These are phyloP conservation scores for Drosophila mulleri DNA, from an alignment of 2,888 invertebrate species.

Conservation along the genomic window DNA sequence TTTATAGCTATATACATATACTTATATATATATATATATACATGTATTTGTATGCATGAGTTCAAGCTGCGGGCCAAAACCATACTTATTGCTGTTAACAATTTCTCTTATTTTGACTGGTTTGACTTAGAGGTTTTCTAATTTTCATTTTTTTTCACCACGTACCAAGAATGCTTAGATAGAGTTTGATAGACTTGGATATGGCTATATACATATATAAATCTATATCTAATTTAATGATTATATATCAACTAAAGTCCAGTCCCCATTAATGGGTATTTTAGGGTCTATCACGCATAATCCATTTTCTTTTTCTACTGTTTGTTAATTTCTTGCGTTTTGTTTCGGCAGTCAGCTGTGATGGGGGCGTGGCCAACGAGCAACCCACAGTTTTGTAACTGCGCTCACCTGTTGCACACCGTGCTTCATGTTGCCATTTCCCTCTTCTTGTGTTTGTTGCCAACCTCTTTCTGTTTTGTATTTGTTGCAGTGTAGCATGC, in stretches of 20 bases:
- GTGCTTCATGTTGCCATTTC: slow-evolving; percentile 5
- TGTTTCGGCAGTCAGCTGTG: slow-evolving; percentile 22
- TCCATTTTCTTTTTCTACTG: background rate
- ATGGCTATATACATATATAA: no score
- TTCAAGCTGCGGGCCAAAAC: slow-evolving; percentile 21
- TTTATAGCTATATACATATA: slow-evolving; percentile 2
- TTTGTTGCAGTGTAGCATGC: slow-evolving; percentile 31
- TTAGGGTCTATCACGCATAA: background rate
- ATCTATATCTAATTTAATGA: no score
- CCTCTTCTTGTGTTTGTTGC: slow-evolving; percentile 15
- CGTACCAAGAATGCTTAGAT: no score
- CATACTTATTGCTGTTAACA: slow-evolving; percentile 35
- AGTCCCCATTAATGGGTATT: background rate
- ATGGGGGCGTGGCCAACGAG: slow-evolving; percentile 37
- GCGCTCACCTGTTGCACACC: slow-evolving; percentile 46
- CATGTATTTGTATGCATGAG: background rate
- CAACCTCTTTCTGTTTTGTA: slow-evolving; percentile 37
- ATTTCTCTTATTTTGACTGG: slow-evolving; percentile 34
- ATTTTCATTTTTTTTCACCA: no score
- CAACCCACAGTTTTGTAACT: slow-evolving; percentile 36
- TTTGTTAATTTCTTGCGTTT: slow-evolving; percentile 25
- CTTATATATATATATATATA: no score
- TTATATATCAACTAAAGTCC: no score
- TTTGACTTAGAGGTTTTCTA: background rate
- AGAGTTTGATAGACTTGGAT: no score